Base-by-base conservation (phyloP, 2,888 invertebrate species). In the Notodonta ziczac region DNA sequence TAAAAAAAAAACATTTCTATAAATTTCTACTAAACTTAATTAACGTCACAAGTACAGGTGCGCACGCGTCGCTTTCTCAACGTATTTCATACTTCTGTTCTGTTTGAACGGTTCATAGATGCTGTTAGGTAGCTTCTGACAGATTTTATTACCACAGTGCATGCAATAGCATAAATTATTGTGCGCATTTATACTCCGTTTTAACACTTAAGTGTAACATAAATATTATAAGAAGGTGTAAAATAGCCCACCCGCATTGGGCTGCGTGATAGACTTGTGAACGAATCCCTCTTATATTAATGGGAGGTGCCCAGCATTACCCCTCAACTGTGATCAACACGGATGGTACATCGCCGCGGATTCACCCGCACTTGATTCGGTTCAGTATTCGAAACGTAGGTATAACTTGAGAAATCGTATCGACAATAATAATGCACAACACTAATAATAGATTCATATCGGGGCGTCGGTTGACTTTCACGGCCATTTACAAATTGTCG, bases 11-110 rank as follows among this genome's bases (percentile, higher is more conserved):
- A 54, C 84, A 81, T 80, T 74, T 79, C 72, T 69, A 85, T 89
- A 89, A 86, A 89, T 78, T 83, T 87, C 82, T 81, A 84, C 81
- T 79, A 84, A 85, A 85, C 77, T 78, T 82, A 83, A 81, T 78
- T 78, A 73, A 62, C 64, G 52, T 62, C 67, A 64, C 70, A 70
- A 77, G 66, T 73, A 73, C 68, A 72, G 53, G 65, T 70, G 65
- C 69, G 58, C 65, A 53, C 52, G 32, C 52, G 32, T 2, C 16
- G 10, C 50, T 44, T 50, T 14, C 48, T n/a, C 14, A 7, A 14
- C 48, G 12, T 44, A 50, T n/a, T 52, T 53, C 39, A 53, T 35
- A 32, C 13, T 12, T 52, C 13, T 4, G 24, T 52, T n/a, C n/a
- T 52, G 4, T 52, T 52, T 52, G 52, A 9, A 52, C 52, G 12